Conservation (phyloP, 1,140 invertebrate genomes). For the Charaxes varanes region DNA sequence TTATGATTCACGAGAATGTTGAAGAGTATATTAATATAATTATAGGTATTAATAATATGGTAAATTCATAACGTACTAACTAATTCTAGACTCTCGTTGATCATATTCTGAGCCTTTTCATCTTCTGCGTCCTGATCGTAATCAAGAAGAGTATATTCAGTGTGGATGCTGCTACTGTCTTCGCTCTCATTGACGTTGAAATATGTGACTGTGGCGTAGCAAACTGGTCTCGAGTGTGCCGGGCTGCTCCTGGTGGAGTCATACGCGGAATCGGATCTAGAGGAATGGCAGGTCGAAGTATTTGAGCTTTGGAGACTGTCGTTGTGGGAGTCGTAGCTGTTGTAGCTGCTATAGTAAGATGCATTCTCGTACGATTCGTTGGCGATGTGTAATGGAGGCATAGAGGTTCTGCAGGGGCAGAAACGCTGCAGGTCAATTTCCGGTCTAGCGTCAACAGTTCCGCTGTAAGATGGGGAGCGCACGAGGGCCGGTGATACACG, state of each 20-base stretch:
- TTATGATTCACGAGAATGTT: background rate
- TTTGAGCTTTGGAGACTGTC: conserved; percentile 15
- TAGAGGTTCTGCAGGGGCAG: conserved; percentile 46
- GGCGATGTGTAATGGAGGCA: conserved; percentile 31
- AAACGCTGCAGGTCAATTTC: conserved; percentile 56
- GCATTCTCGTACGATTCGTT: conserved; percentile 39
- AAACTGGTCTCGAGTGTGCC: conserved; percentile 31
- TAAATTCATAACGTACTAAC: conserved; percentile 59
- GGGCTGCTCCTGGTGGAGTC: conserved; percentile 50
- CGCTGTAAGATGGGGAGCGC: conserved; percentile 46
- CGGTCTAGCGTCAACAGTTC: conserved; percentile 50
- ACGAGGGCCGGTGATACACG: conserved; percentile 47
- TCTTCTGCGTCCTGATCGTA: conserved; percentile 42
- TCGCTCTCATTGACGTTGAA: conserved; percentile 62
- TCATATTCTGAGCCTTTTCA: conserved; percentile 54
- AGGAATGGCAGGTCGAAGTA: conserved; percentile 3
- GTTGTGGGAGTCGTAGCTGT: conserved; percentile 26
- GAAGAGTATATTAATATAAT: too few relatives aligned
- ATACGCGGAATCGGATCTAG: conserved; percentile 52
- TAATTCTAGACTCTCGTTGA: conserved; percentile 58
- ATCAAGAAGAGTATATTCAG: conserved; percentile 57
- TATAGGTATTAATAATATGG: too few relatives aligned
- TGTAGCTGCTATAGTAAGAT: conserved; percentile 39
- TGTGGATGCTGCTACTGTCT: conserved; percentile 59
- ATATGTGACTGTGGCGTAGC: conserved; percentile 57